phyloP scores from a whole-genome alignment of 2,113 vertebrate genomes.

The Nothobranchius kuhntae region DNA sequence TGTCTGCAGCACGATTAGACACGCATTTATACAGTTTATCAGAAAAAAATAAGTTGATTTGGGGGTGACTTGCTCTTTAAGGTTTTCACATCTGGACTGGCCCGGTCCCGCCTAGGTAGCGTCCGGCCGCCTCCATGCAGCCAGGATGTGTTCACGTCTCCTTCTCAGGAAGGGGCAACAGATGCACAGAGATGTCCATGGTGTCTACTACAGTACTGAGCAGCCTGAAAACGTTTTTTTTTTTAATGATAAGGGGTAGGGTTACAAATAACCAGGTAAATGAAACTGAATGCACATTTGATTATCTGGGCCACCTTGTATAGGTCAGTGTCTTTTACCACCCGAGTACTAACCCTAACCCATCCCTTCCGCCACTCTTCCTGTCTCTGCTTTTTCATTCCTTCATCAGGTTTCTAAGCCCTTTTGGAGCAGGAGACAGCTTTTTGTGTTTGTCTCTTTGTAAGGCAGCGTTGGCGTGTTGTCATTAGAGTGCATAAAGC shows the following conservation, averaged over 20 bases:
- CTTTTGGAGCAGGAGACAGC: slow-evolving; percentile 65
- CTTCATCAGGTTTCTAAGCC: slow-evolving; percentile 65
- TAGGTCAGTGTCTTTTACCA: slow-evolving; percentile 18
- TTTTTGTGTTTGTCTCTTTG: slow-evolving; percentile 22
- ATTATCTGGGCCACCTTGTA: slow-evolving; percentile 2
- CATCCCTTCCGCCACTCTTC: slow-evolving; percentile 6
- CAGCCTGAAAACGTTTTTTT: no score
- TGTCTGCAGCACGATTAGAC: no score
- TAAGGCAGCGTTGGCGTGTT: slow-evolving; percentile 39
- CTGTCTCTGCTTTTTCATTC: slow-evolving; percentile 11
- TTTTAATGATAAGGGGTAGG: neutral
- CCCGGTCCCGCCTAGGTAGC: no score
- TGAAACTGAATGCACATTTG: neutral
- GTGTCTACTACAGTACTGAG: no score
- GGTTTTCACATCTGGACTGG: no score
- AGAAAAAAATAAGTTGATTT: no score
- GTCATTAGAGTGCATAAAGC: slow-evolving; percentile 74
- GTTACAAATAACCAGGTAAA: neutral
- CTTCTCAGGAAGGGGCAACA: no score
- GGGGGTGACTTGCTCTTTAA: no score
- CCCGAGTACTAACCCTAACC: slow-evolving; percentile 31
- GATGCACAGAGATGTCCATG: no score
- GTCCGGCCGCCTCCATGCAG: no score
- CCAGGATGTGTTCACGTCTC: no score
- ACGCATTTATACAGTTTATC: no score